phyloP scores from a whole-genome alignment of 2,113 vertebrate genomes.

The Psammodynastes pulverulentus region DNA sequence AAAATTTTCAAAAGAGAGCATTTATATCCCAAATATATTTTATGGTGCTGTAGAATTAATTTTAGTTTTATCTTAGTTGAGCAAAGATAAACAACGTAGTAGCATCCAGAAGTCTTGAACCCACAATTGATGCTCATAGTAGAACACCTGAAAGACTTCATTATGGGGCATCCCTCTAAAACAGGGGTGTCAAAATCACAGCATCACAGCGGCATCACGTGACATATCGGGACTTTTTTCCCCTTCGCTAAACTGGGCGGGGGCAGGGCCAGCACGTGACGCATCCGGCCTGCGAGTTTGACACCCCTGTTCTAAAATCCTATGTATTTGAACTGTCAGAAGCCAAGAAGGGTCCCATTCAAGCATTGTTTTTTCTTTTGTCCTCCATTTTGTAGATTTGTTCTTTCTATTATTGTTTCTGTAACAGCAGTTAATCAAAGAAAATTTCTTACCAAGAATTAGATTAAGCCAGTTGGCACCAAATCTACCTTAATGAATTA shows the following conservation, averaged over 20 bases:
- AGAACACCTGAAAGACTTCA: background rate
- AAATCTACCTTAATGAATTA: background rate
- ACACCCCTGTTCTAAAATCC: too few relatives aligned
- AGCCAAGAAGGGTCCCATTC: background rate
- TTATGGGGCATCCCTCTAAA: background rate
- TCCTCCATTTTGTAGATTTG: background rate
- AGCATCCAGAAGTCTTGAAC: background rate
- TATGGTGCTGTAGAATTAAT: background rate
- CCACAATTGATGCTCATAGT: background rate
- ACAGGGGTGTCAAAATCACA: too few relatives aligned
- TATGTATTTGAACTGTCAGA: background rate
- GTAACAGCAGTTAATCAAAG: background rate
- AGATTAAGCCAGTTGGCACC: background rate
- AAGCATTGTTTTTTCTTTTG: background rate
- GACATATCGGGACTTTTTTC: too few relatives aligned
- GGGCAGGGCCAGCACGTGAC: too few relatives aligned
- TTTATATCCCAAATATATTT: background rate
- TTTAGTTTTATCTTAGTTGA: background rate
- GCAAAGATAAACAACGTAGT: background rate
- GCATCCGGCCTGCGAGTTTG: too few relatives aligned
- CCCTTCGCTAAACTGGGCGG: too few relatives aligned
- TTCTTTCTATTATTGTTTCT: background rate
- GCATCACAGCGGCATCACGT: too few relatives aligned
- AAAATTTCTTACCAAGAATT: background rate
- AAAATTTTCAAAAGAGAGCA: background rate